These are phyloP conservation scores for Hydractinia symbiolongicarpus DNA, from an alignment of 30 jellyfish, hydroid and myxozoan genomes.

Conservation along the genomic window DNA sequence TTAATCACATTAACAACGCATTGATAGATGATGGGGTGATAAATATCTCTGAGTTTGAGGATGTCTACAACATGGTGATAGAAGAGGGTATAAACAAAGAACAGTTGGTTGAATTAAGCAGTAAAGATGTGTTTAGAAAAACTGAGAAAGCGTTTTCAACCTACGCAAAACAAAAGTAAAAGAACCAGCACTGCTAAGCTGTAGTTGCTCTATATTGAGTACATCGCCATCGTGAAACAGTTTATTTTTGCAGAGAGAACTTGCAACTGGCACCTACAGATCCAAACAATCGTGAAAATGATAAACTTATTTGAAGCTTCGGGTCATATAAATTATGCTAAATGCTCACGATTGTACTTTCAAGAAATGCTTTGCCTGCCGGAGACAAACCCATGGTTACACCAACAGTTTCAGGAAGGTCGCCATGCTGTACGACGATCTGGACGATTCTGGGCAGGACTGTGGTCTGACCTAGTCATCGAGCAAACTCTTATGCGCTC, in stretches of 20 bases:
- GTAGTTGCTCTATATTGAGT: slow-evolving; percentile 41
- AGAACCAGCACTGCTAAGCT: slow-evolving; percentile 51
- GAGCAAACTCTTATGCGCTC: slow-evolving; percentile 52
- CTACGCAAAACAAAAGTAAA: not conserved
- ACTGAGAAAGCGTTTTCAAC: slow-evolving; percentile 10
- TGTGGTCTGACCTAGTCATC: slow-evolving; percentile 58
- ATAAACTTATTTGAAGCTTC: slow-evolving; percentile 61
- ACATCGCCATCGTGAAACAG: slow-evolving; percentile 39
- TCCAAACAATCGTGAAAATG: slow-evolving; percentile 42
- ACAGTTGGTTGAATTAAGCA: not conserved
- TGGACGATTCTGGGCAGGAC: slow-evolving; percentile 49
- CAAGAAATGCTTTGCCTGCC: slow-evolving; percentile 42
- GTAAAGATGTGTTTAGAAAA: not conserved
- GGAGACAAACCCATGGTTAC: slow-evolving; percentile 41
- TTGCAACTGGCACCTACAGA: slow-evolving; percentile 52
- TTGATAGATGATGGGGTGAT: not conserved
- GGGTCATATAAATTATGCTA: slow-evolving; percentile 63
- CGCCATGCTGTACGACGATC: slow-evolving; percentile 57
- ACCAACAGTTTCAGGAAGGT: slow-evolving; percentile 42
- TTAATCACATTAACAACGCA: not conserved
- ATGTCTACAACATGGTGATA: slow-evolving; percentile 17
- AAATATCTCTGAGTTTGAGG: slow-evolving; percentile 1
- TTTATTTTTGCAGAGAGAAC: slow-evolving; percentile 63
- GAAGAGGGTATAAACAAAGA: slow-evolving; percentile 21
- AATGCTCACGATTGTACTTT: slow-evolving; percentile 32